These are phyloP conservation scores for Alloscopus bannaensis DNA, from an alignment of 2,888 invertebrate genomes.

Conservation along the genomic window DNA sequence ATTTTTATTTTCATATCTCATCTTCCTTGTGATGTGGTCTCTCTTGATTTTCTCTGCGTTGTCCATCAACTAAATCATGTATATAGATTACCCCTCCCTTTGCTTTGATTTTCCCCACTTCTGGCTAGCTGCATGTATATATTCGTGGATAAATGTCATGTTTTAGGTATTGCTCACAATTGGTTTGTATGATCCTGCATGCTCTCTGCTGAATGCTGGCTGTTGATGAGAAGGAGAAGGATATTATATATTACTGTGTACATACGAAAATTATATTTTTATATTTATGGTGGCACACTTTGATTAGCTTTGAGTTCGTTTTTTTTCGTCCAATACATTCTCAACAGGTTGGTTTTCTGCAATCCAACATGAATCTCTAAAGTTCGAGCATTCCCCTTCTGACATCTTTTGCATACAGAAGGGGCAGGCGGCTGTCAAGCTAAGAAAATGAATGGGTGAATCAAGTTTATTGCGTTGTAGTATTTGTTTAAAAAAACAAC, in stretches of 20 bases:
- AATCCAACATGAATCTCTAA: conserved; percentile 38
- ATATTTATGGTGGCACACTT: not conserved
- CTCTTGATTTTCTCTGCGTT: too few relatives aligned
- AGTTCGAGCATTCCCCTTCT: conserved; percentile 25
- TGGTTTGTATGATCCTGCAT: too few relatives aligned
- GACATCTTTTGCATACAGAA: conserved; percentile 40
- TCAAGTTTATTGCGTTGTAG: conserved; percentile 22
- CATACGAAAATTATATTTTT: not conserved
- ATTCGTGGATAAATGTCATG: not conserved
- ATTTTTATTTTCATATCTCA: too few relatives aligned
- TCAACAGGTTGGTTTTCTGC: conserved; percentile 15
- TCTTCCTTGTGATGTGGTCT: too few relatives aligned
- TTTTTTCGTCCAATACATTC: not conserved
- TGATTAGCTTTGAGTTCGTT: conserved; percentile 30
- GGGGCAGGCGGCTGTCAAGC: conserved; percentile 50
- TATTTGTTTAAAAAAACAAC: not conserved
- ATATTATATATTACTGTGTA: not conserved
- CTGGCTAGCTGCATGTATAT: not conserved
- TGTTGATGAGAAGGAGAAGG: not conserved
- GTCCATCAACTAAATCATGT: too few relatives aligned
- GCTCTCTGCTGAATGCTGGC: not conserved
- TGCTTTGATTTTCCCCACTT: not conserved
- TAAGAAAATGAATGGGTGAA: conserved; percentile 41
- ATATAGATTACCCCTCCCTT: too few relatives aligned
- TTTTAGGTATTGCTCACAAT: too few relatives aligned